These are phyloP conservation scores for Macrophya alboannulata DNA, from an alignment of 2,888 invertebrate genomes.

Conservation along the genomic window DNA sequence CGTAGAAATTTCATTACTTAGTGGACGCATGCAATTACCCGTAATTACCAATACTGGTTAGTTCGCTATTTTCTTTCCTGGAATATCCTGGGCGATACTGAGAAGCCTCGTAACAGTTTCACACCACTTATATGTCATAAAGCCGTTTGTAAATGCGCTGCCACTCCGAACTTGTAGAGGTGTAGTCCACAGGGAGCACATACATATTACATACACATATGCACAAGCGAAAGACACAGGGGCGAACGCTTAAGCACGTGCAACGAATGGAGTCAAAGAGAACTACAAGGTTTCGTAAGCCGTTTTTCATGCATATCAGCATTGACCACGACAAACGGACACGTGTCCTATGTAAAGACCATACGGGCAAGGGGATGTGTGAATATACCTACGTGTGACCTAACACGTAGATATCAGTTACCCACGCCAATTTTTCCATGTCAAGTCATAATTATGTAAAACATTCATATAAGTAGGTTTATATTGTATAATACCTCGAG, in stretches of 20 bases:
- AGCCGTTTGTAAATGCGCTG: not conserved
- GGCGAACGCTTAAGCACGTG: slow-evolving; percentile 38
- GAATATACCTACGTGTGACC: not conserved
- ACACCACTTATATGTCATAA: slow-evolving; percentile 33
- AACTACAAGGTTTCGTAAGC: slow-evolving; percentile 73
- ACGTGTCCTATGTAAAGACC: slow-evolving; percentile 6
- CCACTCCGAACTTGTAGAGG: not conserved
- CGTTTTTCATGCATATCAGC: slow-evolving; percentile 70
- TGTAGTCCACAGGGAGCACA: not conserved
- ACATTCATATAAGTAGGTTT: not conserved
- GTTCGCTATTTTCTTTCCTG: not conserved
- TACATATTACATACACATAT: not conserved
- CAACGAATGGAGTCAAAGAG: slow-evolving; percentile 25
- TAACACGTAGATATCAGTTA: slow-evolving; percentile 20
- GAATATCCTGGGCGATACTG: not conserved
- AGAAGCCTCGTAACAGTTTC: slow-evolving; percentile 5
- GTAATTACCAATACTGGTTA: not conserved
- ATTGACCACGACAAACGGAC: slow-evolving; percentile 67
- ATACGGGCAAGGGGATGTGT: not conserved
- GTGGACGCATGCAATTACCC: not conserved
- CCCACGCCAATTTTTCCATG: not conserved
- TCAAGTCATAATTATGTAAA: not conserved
- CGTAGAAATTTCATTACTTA: not conserved
- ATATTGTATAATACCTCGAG: too few species aligned
- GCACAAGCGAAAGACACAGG: not conserved